Evolutionary conservation across 2,888 invertebrate genomes (phyloP), one percentile per base, ranked within the genome.

Genomic region (Phaedon cochleariae): DNA sequence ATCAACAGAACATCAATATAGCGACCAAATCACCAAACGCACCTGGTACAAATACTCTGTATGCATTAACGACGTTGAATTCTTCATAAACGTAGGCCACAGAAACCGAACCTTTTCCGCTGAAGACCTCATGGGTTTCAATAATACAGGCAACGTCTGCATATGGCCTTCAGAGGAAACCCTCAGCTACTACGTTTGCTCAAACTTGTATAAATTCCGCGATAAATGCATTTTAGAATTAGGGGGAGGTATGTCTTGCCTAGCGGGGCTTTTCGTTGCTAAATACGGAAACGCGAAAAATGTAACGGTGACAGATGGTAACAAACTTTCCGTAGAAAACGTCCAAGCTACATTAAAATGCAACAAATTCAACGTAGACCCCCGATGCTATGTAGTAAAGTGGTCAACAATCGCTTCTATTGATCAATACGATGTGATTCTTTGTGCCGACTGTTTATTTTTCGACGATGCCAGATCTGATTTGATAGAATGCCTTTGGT

Each of bases 201-300:
- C 88, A 72, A 89, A 93, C 79, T 82, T 86, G 55, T 77, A 84
- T n/a, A 81, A 88, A 45, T 93, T 92, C 81, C 84, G 86, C n/a
- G 86, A 86, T 68, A 90, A 90, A 79, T 86, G 85, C 77, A 88
- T 94, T 22, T 85, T 93, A 74, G 94, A 94, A 81, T 84, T 94
- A 48, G 94, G 94, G 1, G 94, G 94, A 17, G 94, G 94, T 2
- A 94, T 94, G 91, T 92, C 93, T 18, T 93, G 93, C 73, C 84
- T 94, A 29, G 92, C 93, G 6, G 94, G 93, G 1, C 83, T 94
- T 12, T 87, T 92, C 78, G 85, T 88, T 55, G 90, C 91, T 62
- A 90, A 91, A 76, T 90, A 90, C 75, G 88, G 89, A 62, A 84
- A 85, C 54, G 87, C 92, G 0, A 85, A 85, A 70, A 84, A 85